A percentile compares a stretch with the other conserved stretches of the same genome.
Evolutionary conservation across 2,888 invertebrate genomes (phyloP).

Genomic region (Tenodera sinensis): DNA sequence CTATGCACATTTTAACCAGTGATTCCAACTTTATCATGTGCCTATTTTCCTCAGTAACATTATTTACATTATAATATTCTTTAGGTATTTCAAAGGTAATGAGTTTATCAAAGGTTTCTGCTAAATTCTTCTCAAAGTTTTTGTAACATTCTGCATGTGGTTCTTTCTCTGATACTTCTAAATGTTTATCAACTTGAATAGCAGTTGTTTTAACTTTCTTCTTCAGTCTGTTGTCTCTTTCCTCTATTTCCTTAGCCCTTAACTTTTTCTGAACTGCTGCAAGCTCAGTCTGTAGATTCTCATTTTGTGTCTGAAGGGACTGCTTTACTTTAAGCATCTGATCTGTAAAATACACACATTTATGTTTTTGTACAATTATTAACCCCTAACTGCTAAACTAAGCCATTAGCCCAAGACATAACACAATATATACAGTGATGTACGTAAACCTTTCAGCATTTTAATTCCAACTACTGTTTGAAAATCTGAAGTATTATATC

Average conservation of each 20-base stretch:
- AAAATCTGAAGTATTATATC: too few species aligned
- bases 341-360: conserved; percentile 9
- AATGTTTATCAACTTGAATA: background rate
- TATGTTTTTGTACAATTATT: background rate
- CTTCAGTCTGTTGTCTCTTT: background rate
- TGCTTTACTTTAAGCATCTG: conserved; percentile 22
- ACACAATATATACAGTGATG: too few species aligned
- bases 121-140: conserved; percentile 11
- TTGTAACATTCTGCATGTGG: background rate
- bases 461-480: too few species aligned
- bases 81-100: conserved; percentile 28
- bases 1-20: conserved; percentile 23
- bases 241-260: background rate
- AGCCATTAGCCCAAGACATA: too few species aligned
- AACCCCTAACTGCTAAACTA: too few species aligned
- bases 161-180: background rate
- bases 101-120: conserved; percentile 21
- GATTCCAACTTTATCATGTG: conserved; percentile 13
- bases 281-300: conserved; percentile 13
- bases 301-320: conserved; percentile 17
- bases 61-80: conserved; percentile 2
- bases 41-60: background rate
- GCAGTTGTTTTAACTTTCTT: background rate
- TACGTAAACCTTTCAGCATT: too few species aligned
- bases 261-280: background rate